Evolutionary conservation across 2,888 invertebrate genomes (phyloP).

Genomic region (Meloe dianella): DNA sequence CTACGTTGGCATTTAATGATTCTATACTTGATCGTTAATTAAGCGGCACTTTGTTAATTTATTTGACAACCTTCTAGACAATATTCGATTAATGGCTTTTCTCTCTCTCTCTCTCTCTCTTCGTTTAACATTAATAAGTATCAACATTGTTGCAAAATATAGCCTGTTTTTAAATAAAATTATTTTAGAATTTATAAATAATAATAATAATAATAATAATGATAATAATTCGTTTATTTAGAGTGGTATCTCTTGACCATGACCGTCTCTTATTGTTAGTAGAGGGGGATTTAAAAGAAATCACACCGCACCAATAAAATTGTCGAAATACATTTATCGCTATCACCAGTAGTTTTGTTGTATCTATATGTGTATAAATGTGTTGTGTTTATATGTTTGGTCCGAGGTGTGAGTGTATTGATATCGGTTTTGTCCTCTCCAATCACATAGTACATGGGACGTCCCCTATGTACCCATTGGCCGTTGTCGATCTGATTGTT

Average conservation of each 20-base stretch:
- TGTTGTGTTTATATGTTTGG: constrained; percentile 30
- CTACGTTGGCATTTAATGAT: constrained; percentile 23
- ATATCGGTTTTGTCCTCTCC: constrained; percentile 45
- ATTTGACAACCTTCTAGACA: constrained; percentile 16
- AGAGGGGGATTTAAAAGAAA: constrained; percentile 4
- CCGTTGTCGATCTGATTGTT: constrained; percentile 39
- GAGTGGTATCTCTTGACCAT: background rate
- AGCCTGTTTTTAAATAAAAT: too few relatives aligned
- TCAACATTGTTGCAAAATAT: too few relatives aligned
- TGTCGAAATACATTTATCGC: constrained; percentile 26
- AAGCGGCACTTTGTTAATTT: constrained; percentile 32
- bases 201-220: background rate
- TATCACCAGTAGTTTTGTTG: constrained; percentile 19
- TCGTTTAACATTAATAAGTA: background rate
- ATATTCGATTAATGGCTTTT: background rate
- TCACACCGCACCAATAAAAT: constrained; percentile 21
- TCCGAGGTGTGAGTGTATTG: constrained; percentile 46
- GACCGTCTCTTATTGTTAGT: constrained; percentile 9
- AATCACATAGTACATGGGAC: constrained; percentile 42
- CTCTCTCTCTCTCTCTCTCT: background rate
- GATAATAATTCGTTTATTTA: too few relatives aligned
- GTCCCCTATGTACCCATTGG: constrained; percentile 47
- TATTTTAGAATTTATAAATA: background rate
- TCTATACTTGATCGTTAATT: constrained; percentile 29
- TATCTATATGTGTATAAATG: constrained; percentile 1